phyloP scores from a whole-genome alignment of 2,797 vertebrate species.

The Diplodus sargus region DNA sequence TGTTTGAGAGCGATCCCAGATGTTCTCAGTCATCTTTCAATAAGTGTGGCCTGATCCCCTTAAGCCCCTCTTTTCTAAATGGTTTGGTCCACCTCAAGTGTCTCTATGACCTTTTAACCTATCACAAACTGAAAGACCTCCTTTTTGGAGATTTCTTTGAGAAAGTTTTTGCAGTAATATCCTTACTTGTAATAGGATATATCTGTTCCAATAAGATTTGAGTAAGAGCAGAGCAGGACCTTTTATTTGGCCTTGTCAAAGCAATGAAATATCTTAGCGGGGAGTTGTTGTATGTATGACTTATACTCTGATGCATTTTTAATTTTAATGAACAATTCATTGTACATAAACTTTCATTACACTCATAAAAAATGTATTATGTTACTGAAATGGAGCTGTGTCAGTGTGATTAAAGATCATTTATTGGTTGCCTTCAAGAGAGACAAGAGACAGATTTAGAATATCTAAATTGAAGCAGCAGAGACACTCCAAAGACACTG shows the following conservation, averaged over 20 bases:
- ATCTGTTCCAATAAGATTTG: constrained; percentile 54
- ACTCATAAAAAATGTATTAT: not conserved
- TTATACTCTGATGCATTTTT: constrained; percentile 2
- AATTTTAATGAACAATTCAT: constrained; percentile 13
- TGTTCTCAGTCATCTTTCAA: constrained; percentile 85
- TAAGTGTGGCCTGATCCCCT: constrained; percentile 84
- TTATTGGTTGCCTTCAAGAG: constrained; percentile 1
- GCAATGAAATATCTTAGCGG: constrained; percentile 29
- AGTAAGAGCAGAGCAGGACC: constrained; percentile 45
- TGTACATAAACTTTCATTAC: not conserved
- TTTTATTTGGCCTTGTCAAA: constrained; percentile 51
- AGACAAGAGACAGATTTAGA: constrained; percentile 2
- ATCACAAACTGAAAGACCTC: constrained; percentile 63
- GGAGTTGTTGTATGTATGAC: not conserved
- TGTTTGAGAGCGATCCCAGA: constrained; percentile 82
- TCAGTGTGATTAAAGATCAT: constrained; percentile 12
- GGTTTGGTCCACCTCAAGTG: constrained; percentile 76
- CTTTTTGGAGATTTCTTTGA: constrained; percentile 44
- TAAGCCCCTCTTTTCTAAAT: constrained; percentile 78
- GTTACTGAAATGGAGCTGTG: constrained; percentile 12
- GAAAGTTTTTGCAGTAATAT: constrained; percentile 52
- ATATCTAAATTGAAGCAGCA: not conserved
- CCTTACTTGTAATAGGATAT: constrained; percentile 69
- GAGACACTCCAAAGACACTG: not conserved
- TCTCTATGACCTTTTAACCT: constrained; percentile 79